These are phyloP conservation scores for Trissolcus basalis DNA, from an alignment of 1,140 invertebrate species.

Conservation along the genomic window DNA sequence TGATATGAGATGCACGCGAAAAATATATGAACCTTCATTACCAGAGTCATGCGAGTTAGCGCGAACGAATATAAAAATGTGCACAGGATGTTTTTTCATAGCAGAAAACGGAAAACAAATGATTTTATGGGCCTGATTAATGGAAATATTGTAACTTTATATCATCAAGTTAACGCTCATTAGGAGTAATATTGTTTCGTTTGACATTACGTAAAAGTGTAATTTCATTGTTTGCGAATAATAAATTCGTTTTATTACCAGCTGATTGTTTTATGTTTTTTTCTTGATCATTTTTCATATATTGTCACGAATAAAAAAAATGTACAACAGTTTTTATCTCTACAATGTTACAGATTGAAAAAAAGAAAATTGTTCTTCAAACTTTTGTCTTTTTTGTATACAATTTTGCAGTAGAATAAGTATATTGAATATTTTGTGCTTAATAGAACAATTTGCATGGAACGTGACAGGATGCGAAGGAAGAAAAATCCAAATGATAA, in stretches of 20 bases:
- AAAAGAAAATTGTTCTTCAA: too few relatives aligned
- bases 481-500: background rate
- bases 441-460: too few relatives aligned
- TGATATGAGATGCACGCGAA: slow-evolving; percentile 28
- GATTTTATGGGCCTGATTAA: slow-evolving; percentile 28
- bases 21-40: slow-evolving; percentile 24
- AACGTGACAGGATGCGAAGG: background rate
- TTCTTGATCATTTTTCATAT: too few relatives aligned
- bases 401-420: too few relatives aligned
- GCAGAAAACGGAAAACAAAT: slow-evolving; percentile 6
- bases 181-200: slow-evolving; percentile 21
- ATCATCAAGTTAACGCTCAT: slow-evolving; percentile 23
- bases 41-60: slow-evolving; percentile 3
- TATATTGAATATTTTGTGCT: too few relatives aligned
- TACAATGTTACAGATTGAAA: too few relatives aligned
- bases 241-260: background rate
- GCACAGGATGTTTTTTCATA: slow-evolving; percentile 20
- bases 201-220: slow-evolving; percentile 5
- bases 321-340: too few relatives aligned
- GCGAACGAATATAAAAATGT: slow-evolving; percentile 23
- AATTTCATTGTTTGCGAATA: background rate
- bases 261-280: background rate
- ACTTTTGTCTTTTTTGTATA: too few relatives aligned
- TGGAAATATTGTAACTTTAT: slow-evolving; percentile 32
- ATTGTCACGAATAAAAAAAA: too few relatives aligned